Percentiles rank a stretch among this genome's conserved stretches.
Conservation (phyloP, 2,797 vertebrate genomes). For the Adrianichthys oophorus region DNA sequence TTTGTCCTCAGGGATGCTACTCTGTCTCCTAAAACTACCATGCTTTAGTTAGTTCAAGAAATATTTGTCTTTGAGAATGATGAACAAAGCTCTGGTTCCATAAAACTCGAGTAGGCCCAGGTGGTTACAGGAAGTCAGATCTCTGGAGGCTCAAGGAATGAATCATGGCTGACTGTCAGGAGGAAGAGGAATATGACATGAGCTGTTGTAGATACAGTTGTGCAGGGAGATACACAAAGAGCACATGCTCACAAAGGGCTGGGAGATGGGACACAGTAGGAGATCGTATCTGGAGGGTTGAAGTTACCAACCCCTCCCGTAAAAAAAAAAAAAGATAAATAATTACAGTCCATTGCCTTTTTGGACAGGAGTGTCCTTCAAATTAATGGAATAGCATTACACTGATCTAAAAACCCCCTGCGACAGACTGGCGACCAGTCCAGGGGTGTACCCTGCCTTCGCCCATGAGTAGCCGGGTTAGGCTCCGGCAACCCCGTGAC, state of each 20-base stretch:
- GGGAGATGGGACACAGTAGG: conserved; percentile 9
- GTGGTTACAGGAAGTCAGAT: conserved; percentile 53
- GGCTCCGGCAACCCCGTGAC: too few relatives aligned
- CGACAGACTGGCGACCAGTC: too few relatives aligned
- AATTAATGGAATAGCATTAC: conserved; percentile 47
- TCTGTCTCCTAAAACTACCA: conserved; percentile 29
- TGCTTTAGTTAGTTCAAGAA: conserved; percentile 38
- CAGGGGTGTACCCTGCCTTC: too few relatives aligned
- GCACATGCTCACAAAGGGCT: conserved; percentile 34
- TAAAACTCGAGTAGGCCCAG: conserved; percentile 51
- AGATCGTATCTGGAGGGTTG: conserved; percentile 6
- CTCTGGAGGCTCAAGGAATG: conserved; percentile 31
- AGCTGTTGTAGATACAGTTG: conserved; percentile 1
- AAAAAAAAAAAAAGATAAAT: too few relatives aligned
- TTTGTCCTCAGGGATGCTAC: conserved; percentile 27
- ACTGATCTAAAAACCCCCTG: conserved; percentile 22
- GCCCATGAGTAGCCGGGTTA: too few relatives aligned
- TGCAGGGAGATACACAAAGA: conserved; percentile 27
- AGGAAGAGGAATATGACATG: conserved; percentile 38
- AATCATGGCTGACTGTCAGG: conserved; percentile 44
- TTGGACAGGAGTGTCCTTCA: conserved; percentile 31
- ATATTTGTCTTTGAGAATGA: conserved; percentile 50
- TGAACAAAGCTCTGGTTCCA: conserved; percentile 49
- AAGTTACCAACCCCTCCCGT: too few relatives aligned
- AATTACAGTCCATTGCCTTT: too few relatives aligned